phyloP scores from a whole-genome alignment of 2,113 vertebrate genomes.

The Daubentonia madagascariensis region DNA sequence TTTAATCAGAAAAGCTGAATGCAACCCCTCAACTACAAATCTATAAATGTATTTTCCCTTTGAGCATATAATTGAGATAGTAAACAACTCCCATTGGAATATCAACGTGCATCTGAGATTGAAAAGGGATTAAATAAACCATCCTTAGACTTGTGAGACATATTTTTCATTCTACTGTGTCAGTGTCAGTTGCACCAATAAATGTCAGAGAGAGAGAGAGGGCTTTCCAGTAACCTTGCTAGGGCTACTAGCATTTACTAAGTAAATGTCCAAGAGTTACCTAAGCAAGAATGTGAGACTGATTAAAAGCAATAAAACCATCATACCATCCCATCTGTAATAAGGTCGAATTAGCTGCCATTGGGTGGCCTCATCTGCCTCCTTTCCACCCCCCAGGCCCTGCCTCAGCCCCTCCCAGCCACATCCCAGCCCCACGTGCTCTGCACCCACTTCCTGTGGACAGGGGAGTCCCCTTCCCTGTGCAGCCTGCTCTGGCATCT shows the following conservation, averaged over 20 bases:
- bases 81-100: slow-evolving; percentile 46
- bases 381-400: too few relatives aligned
- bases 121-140: slow-evolving; percentile 55
- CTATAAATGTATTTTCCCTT: slow-evolving; percentile 35
- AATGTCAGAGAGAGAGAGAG: neutral
- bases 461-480: accelerated
- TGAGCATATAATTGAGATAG: slow-evolving; percentile 7
- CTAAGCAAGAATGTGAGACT: neutral
- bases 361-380: neutral
- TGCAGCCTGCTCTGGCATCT: neutral
- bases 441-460: accelerated
- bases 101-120: slow-evolving; percentile 38
- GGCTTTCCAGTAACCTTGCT: neutral
- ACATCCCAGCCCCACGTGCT: accelerated
- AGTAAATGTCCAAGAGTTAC: neutral
- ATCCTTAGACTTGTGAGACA: neutral
- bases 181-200: neutral
- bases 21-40: neutral
- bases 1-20: neutral
- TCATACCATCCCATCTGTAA: neutral
- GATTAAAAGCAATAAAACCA: neutral
- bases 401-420: accelerated
- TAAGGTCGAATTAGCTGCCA: neutral
- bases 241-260: neutral
- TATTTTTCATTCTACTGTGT: neutral